Evolutionary conservation across 2,888 invertebrate species (phyloP), one percentile per base, ranked within the genome.

Genomic region (Bursaphelenchus okinawaensis): DNA sequence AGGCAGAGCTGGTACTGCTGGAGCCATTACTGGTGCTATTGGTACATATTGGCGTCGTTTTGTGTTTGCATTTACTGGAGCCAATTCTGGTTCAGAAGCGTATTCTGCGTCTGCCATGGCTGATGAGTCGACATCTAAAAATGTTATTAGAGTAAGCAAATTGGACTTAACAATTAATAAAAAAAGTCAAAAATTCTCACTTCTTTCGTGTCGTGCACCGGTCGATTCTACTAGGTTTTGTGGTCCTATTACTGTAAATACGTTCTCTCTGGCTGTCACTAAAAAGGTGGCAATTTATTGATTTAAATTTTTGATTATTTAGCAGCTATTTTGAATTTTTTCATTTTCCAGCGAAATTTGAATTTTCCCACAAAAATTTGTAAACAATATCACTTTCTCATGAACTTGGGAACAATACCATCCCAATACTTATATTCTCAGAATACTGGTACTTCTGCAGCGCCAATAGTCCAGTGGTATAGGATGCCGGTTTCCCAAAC

Each of bases 31-130:
- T 12, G 72, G 70, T 31, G 71, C 71, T 23, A 60, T 31, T 23
- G 74, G 65, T 23, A 79, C 73, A 71, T 75, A 79, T 64, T 79
- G 79, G 28, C 79, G 75, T 54, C 78, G 74, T 63, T 76, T 78
- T 63, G 69, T 74, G 63, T 22, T 51, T n/a, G 22, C 65, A 26
- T 65, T 65, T 19, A 59, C 60, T n/a, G 60, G 60, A 8, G 50
- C 22, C 19, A 59, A 40, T 16, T 59, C 60, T 19, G 60, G 60
- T 24, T 59, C 55, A 9, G 23, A 20, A 9, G 40, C 7, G 23
- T 40, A 59, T 24, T 59, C 60, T 3, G 60, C 24, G 16, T 24
- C 27, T 9, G 7, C 50, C 3, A 40, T 1, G n/a, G 60, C 40
- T 24, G 60, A 59, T 19, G 52, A 40, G 60, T 59, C 60, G 12